These are phyloP conservation scores for Pterocles burchelli DNA, from an alignment of 2,113 vertebrate species.

Conservation along the genomic window DNA sequence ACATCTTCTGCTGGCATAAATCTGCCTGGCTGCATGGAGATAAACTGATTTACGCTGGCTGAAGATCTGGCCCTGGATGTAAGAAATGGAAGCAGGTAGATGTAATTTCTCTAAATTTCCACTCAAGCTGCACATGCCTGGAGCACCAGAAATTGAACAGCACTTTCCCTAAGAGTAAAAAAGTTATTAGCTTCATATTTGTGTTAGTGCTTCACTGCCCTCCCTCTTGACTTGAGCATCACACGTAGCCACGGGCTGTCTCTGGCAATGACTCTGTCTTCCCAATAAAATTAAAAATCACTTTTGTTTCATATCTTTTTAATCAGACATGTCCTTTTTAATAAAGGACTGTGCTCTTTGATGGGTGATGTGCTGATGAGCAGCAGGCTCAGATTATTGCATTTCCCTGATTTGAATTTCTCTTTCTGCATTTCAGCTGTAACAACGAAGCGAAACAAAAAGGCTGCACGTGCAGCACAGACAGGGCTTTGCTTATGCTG, in stretches of 20 bases:
- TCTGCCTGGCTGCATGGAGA: conserved; percentile 29
- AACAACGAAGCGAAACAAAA: background rate
- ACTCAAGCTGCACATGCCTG: conserved; percentile 60
- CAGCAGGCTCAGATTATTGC: conserved; percentile 37
- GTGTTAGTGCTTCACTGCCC: conserved; percentile 47
- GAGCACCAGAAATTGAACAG: conserved; percentile 68
- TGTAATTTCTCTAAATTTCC: conserved; percentile 65
- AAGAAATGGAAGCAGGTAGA: conserved; percentile 57
- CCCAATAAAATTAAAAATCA: conserved; percentile 77
- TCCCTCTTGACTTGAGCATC: conserved; percentile 48
- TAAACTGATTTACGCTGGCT: conserved; percentile 46
- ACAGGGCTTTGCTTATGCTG: fast-evolving
- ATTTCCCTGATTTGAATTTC: conserved; percentile 54
- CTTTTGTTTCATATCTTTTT: conserved; percentile 68
- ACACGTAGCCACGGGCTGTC: conserved; percentile 68
- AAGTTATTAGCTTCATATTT: conserved; percentile 75
- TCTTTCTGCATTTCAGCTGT: background rate
- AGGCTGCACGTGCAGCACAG: background rate
- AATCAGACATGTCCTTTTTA: conserved; percentile 52
- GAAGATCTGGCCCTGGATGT: conserved; percentile 38
- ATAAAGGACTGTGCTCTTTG: conserved; percentile 66
- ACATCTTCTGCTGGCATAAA: conserved; percentile 50
- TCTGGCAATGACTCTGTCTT: conserved; percentile 61
- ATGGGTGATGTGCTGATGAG: conserved; percentile 25
- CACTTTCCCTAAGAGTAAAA: conserved; percentile 67